Evolutionary conservation across 2,113 vertebrate species (phyloP).

Genomic region (Aythya baeri): DNA sequence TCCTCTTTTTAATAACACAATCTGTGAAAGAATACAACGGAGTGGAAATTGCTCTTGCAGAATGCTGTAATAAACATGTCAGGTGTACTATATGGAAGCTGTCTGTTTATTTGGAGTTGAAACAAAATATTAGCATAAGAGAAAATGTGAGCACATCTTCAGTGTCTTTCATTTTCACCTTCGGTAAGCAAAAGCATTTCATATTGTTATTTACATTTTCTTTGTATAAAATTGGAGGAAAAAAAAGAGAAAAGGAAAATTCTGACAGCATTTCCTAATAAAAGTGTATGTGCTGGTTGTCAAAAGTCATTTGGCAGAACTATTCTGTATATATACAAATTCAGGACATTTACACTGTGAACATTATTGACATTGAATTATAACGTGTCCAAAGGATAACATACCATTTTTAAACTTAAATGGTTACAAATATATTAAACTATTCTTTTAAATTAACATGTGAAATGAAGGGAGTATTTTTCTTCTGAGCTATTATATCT

Average conservation of each 20-base stretch:
- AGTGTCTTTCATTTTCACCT: not conserved
- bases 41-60: not conserved
- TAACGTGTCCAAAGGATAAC: not conserved
- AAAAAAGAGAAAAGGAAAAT: not conserved
- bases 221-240: not conserved
- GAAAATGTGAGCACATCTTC: not conserved
- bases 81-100: not conserved
- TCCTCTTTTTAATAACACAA: not conserved
- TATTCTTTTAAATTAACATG: not conserved
- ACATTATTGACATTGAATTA: not conserved
- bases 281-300: not conserved
- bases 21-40: not conserved
- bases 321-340: not conserved
- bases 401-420: not conserved
- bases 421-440: not conserved
- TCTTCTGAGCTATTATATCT: not conserved
- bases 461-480: not conserved
- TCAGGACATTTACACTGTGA: not conserved
- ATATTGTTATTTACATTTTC: not conserved
- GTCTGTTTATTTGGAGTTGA: not conserved
- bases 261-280: not conserved
- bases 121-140: not conserved
- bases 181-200: not conserved
- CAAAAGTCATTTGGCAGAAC: not conserved
- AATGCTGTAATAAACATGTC: not conserved